Conservation (phyloP, 1,140 invertebrate genomes). For the Ladona fulva region DNA sequence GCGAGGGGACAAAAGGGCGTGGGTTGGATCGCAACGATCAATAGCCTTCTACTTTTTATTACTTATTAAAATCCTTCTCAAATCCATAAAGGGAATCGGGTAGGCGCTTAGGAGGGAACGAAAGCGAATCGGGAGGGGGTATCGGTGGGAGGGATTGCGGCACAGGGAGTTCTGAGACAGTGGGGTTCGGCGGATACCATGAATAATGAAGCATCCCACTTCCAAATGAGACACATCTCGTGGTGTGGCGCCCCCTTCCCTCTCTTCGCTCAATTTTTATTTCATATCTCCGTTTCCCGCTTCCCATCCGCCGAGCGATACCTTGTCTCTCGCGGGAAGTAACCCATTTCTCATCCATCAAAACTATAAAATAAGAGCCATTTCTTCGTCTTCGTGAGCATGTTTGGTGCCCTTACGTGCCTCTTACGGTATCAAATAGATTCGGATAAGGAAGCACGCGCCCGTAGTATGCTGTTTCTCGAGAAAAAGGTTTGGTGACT, state of each 20-base stretch:
- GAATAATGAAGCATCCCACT: background rate
- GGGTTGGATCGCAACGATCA: background rate
- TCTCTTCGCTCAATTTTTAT: background rate
- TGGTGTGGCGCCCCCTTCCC: background rate
- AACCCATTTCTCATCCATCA: too few relatives aligned
- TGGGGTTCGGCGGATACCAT: background rate
- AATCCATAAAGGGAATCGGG: constrained; percentile 8
- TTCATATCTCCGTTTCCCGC: background rate
- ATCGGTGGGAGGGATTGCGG: background rate
- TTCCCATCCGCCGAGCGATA: background rate
- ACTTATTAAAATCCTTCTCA: constrained; percentile 10
- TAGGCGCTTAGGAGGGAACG: background rate
- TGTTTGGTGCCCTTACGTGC: too few relatives aligned
- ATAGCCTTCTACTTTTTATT: constrained; percentile 7
- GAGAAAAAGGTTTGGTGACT: too few relatives aligned
- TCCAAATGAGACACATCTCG: constrained; percentile 4
- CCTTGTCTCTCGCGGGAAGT: too few relatives aligned
- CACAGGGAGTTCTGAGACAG: background rate
- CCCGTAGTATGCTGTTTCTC: too few relatives aligned
- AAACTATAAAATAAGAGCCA: too few relatives aligned
- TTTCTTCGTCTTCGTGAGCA: too few relatives aligned
- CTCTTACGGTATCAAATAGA: too few relatives aligned
- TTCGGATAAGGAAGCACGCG: too few relatives aligned
- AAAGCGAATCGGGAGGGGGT: background rate
- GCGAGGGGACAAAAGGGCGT: background rate